Evolutionary conservation across 2,797 vertebrate species (phyloP), one percentile per base, ranked within the genome.

Genomic region (Enteromius argenteus): DNA sequence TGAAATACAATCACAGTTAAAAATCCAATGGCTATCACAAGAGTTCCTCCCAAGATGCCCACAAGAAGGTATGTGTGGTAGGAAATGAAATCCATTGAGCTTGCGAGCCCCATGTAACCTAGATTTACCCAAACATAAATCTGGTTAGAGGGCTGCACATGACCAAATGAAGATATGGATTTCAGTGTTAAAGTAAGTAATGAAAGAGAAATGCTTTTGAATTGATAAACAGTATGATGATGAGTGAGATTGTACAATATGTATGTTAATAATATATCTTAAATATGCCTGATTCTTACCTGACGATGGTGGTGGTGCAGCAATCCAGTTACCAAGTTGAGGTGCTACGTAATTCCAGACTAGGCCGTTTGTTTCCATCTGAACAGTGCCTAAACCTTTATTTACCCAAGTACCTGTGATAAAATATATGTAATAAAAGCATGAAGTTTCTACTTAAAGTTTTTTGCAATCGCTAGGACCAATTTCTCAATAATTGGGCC

Each of bases 241-340:
- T 80, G 21, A 49, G 39, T 56, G 77, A 44, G 3, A 37, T 35
- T 51, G 74, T 49, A 68, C 21, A 53, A 44, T 35, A 37, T 5
- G 14, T 56, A 23, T 76, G 23, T 39, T 60, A 76, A 27, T 42
- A 42, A 19, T 60, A 10, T 32, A 75, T 37, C 37, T 39, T 23
- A 37, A 9, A 66, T 44, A 21, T 51, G 19, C 10, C 17, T 19
- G 42, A 51, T 42, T 23, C 35, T 17, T 95, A 99, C 97, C 96
- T 0, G 94, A 86, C 60, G 95, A 94, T 81, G 96, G 96, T 83
- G 96, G 88, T 0, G 96, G 95, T 77, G 98, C 97, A 64, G 97
- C 98, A 37, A 99, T 95, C 98, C 97, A 99, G 92, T 97, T 96
- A 21, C 97, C 98, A 76, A 99, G 88, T 79, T 97, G 96, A 56